These are phyloP conservation scores for Dipus sagitta DNA, from an alignment of 2,797 vertebrate genomes.

Conservation along the genomic window DNA sequence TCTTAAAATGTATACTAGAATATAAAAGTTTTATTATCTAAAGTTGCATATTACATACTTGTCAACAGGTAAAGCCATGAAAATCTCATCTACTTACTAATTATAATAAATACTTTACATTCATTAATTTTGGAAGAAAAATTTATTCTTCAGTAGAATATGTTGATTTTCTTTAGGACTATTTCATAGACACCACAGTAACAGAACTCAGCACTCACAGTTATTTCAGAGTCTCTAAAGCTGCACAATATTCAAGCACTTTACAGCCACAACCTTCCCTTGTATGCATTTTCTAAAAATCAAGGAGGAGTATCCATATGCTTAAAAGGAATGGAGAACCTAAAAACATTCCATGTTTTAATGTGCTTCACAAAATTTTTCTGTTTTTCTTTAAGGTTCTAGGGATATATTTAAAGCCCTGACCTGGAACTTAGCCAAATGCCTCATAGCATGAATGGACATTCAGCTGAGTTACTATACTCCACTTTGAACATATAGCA, in stretches of 20 bases:
- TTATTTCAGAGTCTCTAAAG: background rate
- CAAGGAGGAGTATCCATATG: background rate
- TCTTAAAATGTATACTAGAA: background rate
- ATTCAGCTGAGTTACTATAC: slow-evolving; percentile 28
- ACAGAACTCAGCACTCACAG: background rate
- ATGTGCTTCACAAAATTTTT: slow-evolving; percentile 17
- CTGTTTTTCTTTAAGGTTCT: slow-evolving; percentile 1
- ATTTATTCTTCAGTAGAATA: background rate
- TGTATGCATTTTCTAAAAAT: background rate
- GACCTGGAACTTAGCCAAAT: slow-evolving; percentile 68
- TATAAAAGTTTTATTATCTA: background rate
- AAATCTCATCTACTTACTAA: background rate
- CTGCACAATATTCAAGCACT: background rate
- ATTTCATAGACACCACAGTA: background rate
- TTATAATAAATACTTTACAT: background rate
- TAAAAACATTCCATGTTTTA: slow-evolving; percentile 67
- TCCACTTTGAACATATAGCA: slow-evolving; percentile 65
- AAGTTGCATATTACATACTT: background rate
- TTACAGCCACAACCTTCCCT: background rate
- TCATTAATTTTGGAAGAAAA: slow-evolving; percentile 24
- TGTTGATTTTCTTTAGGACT: background rate
- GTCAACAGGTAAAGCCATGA: background rate
- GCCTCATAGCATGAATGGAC: slow-evolving; percentile 61
- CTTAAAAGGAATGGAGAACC: slow-evolving; percentile 63
- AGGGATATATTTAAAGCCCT: slow-evolving; percentile 63